Base-by-base conservation (phyloP, 2,888 invertebrate species). In the Rhamphomyia laevipes region DNA sequence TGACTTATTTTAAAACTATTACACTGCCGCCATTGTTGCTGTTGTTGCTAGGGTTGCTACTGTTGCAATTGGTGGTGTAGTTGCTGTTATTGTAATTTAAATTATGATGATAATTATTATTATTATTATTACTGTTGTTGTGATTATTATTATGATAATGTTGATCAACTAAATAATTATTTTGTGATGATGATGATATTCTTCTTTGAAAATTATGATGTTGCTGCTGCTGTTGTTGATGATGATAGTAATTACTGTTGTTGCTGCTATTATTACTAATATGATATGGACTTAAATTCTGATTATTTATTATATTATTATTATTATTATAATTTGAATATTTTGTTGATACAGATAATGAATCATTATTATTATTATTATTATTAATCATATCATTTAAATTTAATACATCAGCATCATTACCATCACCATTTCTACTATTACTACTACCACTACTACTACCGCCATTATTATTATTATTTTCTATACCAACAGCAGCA, bases 1-100 rank as follows among this genome's bases (percentile, higher is more conserved):
- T 53, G 48, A 49, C 50, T 53, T 55, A 57, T 54, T 58, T 58
- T 51, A 58, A 56, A 53, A 58, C 55, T 53, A 58, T 58, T 40
- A 58, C 58, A 56, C 58, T 57, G 49, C n/a, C 4, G 7, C n/a
- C 13, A 7, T 35, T 35, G n/a, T 13, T 35, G 35, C n/a, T 35
- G 35, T 49, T 55, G 49, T 38, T 56, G 52, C 48, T 49, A 30
- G 51, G 53, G 21, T 48, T 51, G 51, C 49, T 53, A 45, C 51
- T 51, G 52, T 46, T 53, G 52, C 49, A 50, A 49, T 37, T 47
- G 40, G 44, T 47, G 48, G 46, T 50, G 40, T 40, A 12, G 42
- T 40, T 45, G 37, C 47, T 54, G 46, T 53, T 47, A n/a, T n/a
- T n/a, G n/a, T n/a, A n/a, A n/a, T n/a, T n/a, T n/a, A n/a, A n/a